phyloP scores from a whole-genome alignment of 64 coral and sea anemone species.

The Montipora foliosa region DNA sequence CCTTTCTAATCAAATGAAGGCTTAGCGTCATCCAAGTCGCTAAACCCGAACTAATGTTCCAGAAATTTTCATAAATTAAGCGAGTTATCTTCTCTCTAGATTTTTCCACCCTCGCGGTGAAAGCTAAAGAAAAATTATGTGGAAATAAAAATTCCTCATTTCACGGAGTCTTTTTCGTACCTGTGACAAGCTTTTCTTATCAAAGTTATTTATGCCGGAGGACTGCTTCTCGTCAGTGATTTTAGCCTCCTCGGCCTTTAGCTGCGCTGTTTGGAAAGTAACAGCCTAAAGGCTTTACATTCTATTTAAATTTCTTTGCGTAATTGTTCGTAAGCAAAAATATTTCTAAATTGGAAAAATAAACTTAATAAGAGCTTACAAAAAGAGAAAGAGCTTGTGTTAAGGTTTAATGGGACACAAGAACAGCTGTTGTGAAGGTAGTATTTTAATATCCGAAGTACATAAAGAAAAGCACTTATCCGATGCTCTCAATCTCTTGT shows the following conservation, averaged over 20 bases:
- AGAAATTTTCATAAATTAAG: too few relatives aligned
- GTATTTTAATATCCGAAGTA: constrained; percentile 9
- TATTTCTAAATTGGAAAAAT: constrained; percentile 14
- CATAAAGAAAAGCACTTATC: background rate
- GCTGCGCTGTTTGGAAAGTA: too few relatives aligned
- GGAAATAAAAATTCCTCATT: too few relatives aligned
- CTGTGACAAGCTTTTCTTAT: background rate
- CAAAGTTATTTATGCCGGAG: too few relatives aligned
- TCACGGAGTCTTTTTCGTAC: background rate
- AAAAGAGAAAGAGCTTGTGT: background rate
- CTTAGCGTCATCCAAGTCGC: too few relatives aligned
- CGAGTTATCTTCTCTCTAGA: background rate
- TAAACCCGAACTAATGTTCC: too few relatives aligned
- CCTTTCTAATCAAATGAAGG: too few relatives aligned
- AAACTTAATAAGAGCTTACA: background rate
- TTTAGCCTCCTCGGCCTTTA: too few relatives aligned
- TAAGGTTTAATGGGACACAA: background rate
- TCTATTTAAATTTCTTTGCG: background rate
- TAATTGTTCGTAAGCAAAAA: background rate
- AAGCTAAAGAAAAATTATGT: background rate
- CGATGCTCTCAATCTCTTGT: too few relatives aligned
- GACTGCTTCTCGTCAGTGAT: too few relatives aligned
- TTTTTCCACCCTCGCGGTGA: background rate
- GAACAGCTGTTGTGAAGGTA: background rate
- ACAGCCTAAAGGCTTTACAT: too few relatives aligned